Conservation (phyloP, 1,140 invertebrate genomes). For the Drosophila repleta region DNA sequence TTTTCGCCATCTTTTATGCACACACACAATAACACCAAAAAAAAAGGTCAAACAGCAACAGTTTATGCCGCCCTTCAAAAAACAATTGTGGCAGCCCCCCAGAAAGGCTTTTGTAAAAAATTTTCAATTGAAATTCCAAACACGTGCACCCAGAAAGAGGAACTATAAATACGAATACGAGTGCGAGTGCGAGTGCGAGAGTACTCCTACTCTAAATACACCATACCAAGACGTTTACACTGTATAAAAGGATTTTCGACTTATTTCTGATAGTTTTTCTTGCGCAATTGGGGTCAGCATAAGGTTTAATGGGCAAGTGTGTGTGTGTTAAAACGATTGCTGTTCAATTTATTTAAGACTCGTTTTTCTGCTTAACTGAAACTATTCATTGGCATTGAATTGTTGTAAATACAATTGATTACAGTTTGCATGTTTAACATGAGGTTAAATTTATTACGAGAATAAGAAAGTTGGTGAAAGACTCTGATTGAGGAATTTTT, state of each 20-base stretch:
- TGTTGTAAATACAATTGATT: not conserved
- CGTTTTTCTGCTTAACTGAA: constrained; percentile 8
- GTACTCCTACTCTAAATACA: constrained; percentile 13
- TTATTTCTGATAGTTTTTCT: constrained; percentile 42
- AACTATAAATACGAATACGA: constrained; percentile 47
- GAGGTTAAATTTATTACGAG: not conserved
- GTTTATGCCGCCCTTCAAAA: constrained; percentile 7
- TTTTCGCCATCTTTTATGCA: constrained; percentile 20
- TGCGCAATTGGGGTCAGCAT: constrained; percentile 33
- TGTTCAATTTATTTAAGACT: constrained; percentile 42
- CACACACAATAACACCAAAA: not conserved
- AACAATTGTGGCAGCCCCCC: constrained; percentile 21
- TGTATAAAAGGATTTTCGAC: constrained; percentile 39
- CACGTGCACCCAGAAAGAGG: constrained; percentile 35
- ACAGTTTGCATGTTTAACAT: not conserved
- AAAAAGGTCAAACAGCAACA: constrained; percentile 50
- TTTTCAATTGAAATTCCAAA: constrained; percentile 37
- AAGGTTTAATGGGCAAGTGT: constrained; percentile 2
- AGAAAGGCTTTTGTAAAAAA: constrained; percentile 28
- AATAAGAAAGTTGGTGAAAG: no score
- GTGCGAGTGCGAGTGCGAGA: constrained; percentile 6
- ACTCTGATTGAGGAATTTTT: not conserved
- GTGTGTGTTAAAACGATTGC: constrained; percentile 25
- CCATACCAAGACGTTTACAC: constrained; percentile 62
- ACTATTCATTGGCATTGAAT: constrained; percentile 29